Conservation (phyloP, 2,113 vertebrate genomes). For the Dicerorhinus sumatrensis region DNA sequence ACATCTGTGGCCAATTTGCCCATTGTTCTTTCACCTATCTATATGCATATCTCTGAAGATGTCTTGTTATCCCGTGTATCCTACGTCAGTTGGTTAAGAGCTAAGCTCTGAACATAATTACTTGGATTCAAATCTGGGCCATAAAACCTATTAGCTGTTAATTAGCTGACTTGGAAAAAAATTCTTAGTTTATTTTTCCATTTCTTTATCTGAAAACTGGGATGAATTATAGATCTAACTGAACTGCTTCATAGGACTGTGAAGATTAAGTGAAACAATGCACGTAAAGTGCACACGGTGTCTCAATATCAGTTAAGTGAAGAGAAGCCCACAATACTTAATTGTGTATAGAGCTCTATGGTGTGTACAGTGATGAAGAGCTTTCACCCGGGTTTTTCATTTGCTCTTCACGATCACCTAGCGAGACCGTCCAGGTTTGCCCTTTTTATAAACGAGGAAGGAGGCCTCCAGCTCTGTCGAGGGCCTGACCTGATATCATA, state of each 20-base stretch:
- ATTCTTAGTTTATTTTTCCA: background rate
- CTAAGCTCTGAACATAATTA: background rate
- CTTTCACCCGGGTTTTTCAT: background rate
- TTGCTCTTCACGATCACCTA: background rate
- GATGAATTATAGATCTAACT: background rate
- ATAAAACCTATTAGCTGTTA: background rate
- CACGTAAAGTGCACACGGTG: background rate
- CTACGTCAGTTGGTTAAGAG: background rate
- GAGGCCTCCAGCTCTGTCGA: background rate
- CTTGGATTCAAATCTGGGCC: background rate
- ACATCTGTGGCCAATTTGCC: conserved; percentile 47
- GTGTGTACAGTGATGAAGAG: background rate
- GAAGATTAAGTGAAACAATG: background rate
- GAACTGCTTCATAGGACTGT: background rate
- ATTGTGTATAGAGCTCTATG: too few relatives aligned
- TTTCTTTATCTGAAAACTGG: conserved; percentile 1
- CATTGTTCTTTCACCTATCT: background rate
- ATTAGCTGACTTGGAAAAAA: background rate
- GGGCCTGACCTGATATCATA: background rate
- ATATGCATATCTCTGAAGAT: background rate
- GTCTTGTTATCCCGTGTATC: background rate
- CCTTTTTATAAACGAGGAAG: background rate
- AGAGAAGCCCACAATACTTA: background rate
- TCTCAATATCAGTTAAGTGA: background rate
- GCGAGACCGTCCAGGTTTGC: background rate